These are phyloP conservation scores for Pseudococcus jackbeardsleyi DNA, from an alignment of 2,888 invertebrate genomes.

Conservation along the genomic window DNA sequence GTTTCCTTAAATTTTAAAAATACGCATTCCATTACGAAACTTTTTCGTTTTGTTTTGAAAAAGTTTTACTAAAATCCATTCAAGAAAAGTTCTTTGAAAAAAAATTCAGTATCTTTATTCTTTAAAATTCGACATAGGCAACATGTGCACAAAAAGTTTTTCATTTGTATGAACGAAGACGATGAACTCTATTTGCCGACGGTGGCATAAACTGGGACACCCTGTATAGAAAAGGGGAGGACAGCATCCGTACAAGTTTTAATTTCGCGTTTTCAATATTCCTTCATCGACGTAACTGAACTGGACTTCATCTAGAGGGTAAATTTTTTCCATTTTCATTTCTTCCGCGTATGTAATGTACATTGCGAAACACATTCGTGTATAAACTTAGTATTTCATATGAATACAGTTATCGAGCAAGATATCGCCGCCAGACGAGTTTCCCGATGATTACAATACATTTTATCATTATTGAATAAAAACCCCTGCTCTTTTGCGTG, in stretches of 20 bases:
- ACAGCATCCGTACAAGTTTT: neutral
- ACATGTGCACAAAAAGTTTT: too few relatives aligned
- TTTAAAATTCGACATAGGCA: too few relatives aligned
- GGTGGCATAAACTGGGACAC: neutral
- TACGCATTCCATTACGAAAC: too few relatives aligned
- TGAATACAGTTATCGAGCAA: slow-evolving; percentile 4
- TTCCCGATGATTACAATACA: slow-evolving; percentile 33
- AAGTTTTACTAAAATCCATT: too few relatives aligned
- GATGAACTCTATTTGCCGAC: too few relatives aligned
- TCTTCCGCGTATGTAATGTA: neutral
- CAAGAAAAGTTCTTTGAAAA: too few relatives aligned
- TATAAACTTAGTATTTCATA: slow-evolving; percentile 12
- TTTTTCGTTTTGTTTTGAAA: too few relatives aligned
- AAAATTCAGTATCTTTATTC: too few relatives aligned
- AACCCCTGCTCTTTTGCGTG: neutral
- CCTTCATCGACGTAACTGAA: neutral
- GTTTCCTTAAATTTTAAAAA: too few relatives aligned
- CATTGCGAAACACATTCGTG: neutral
- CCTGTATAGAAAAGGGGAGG: neutral
- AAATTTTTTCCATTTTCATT: neutral
- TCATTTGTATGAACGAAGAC: too few relatives aligned
- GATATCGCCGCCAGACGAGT: slow-evolving; percentile 10
- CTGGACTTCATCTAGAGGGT: neutral
- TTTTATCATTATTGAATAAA: slow-evolving; percentile 33
- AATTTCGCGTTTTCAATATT: slow-evolving; percentile 31